Evolutionary conservation across 2,113 vertebrate species (phyloP).

Genomic region (Diadophis punctatus): DNA sequence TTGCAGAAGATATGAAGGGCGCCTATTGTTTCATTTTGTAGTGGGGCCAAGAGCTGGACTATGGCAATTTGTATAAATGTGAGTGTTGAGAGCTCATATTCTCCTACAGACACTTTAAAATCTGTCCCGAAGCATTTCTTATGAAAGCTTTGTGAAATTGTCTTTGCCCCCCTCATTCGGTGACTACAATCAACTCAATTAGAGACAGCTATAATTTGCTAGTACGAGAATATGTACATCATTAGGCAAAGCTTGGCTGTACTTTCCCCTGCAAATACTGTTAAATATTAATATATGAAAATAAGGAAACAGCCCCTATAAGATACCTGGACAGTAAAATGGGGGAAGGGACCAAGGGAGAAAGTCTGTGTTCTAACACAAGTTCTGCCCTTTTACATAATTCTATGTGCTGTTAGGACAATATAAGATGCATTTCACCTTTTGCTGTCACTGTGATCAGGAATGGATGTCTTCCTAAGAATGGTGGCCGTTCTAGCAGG

Average conservation of each 20-base stretch:
- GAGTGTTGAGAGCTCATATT: neutral
- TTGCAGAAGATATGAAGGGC: neutral
- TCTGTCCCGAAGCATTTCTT: neutral
- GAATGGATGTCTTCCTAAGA: neutral
- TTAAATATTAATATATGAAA: neutral
- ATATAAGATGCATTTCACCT: neutral
- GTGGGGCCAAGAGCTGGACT: neutral
- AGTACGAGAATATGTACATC: neutral
- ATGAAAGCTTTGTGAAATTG: neutral
- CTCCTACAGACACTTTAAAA: neutral
- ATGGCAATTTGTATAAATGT: neutral
- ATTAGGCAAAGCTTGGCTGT: neutral
- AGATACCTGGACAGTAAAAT: neutral
- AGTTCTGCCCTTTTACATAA: neutral
- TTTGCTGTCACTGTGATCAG: neutral
- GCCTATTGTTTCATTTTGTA: neutral
- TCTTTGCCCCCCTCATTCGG: neutral
- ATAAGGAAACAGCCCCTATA: neutral
- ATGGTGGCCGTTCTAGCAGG: neutral
- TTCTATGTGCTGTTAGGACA: neutral
- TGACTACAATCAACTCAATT: neutral
- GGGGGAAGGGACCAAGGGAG: neutral
- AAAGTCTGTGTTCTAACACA: neutral
- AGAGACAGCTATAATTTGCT: neutral
- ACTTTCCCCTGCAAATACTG: neutral